Evolutionary conservation across 2,113 vertebrate genomes (phyloP), one percentile per base, ranked within the genome.

Genomic region (Rhabdomys dilectus): DNA sequence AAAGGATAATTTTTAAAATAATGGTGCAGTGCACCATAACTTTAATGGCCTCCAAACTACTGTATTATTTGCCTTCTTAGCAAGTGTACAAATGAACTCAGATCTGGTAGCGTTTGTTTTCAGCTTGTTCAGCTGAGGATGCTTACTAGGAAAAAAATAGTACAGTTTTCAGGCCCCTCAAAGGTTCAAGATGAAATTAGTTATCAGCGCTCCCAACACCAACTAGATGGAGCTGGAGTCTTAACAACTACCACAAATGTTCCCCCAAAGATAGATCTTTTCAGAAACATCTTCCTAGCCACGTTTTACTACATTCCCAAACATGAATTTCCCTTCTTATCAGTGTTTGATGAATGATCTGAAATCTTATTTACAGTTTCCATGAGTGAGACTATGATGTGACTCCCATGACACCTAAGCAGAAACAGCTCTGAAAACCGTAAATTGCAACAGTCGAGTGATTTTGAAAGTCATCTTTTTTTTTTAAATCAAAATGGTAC

Each of bases 1-100:
- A 96, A 90, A 86, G 96, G 96, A 92, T 91, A 96, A 97, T 96
- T 97, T 96, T 96, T 93, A 91, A 97, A 97, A 97, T 96, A 92
- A 97, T 94, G 88, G 90, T 95, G 64, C 85, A 96, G 91, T 91
- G 93, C 76, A 64, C 95, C 81, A 90, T 56, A 94, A 88, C 88
- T 90, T 92, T 97, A 97, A 98, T 97, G 95, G 95, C 96, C 88
- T 97, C 92, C 39, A 45, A 86, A 93, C 95, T 68, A 92, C 9
- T n/a, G 1, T 58, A 22, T 36, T 36, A n/a, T 93, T 97, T 96
- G 95, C 96, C 96, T 97, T 89, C 91, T 93, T 97, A 89, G 81
- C 92, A 75, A 88, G 45, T 93, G 84, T 76, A 94, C 87, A 91
- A 93, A 97, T 91, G 91, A 93, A 97, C 70, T 58, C 42, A 60